These are phyloP conservation scores for honey bee (Apis mellifera) DNA, from an alignment of 1,140 invertebrate genomes.

Conservation along the genomic window DNA sequence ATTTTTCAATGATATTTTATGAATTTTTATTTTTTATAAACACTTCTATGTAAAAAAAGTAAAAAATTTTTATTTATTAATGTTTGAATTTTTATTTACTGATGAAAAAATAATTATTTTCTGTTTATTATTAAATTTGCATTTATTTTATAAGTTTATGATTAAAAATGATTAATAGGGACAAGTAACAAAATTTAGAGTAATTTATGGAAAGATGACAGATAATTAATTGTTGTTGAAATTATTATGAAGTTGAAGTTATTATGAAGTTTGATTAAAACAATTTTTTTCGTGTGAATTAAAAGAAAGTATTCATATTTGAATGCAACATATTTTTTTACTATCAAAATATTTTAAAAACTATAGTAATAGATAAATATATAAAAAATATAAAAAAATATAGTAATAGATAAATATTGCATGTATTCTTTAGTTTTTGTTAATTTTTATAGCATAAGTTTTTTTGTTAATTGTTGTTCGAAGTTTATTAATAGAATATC, in stretches of 20 bases:
- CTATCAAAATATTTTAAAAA: not conserved
- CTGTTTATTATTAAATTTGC: not conserved
- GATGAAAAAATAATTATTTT: conserved; percentile 1
- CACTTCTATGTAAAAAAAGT: not conserved
- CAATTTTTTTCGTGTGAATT: not conserved
- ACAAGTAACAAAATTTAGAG: not conserved
- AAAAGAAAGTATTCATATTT: not conserved
- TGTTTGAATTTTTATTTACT: conserved; percentile 3
- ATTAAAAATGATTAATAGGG: not conserved
- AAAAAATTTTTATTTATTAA: not conserved
- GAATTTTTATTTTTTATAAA: not conserved
- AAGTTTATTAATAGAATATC: not conserved
- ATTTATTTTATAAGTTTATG: not conserved
- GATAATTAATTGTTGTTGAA: no score
- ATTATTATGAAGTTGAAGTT: not conserved
- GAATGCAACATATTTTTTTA: not conserved
- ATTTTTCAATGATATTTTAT: not conserved
- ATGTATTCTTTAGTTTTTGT: not conserved
- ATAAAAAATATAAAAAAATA: no score
- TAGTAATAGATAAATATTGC: not conserved
- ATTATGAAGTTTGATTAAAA: not conserved
- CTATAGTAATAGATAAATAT: not conserved
- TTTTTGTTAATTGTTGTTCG: not conserved
- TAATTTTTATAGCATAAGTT: not conserved
- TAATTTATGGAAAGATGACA: not conserved